Base-by-base conservation (phyloP, 1,140 invertebrate genomes). In the Ceratosolen fusciceps region DNA sequence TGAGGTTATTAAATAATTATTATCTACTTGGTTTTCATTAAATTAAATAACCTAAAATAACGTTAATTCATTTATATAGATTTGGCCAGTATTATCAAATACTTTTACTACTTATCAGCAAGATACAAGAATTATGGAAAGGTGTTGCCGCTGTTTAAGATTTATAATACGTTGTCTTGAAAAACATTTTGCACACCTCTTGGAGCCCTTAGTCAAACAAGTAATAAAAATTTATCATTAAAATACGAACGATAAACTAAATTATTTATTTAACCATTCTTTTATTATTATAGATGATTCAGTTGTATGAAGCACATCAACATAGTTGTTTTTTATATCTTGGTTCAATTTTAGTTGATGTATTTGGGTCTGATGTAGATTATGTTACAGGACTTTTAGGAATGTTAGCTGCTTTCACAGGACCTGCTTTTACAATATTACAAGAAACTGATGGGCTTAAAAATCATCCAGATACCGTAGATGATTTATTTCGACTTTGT, bases 311-410 rank as follows among this genome's bases (percentile, higher is more conserved):
- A 26, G 82, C 91, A 26, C 93, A 96, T 88, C 93, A 95, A 82
- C 98, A 99, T 90, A 98, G 97, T 72, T 99, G 98, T 90, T 96
- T 98, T 87, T 92, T 99, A 4, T 99, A 99, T 87, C 91, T 99
- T 70, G 96, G 96, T 10, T 97, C 96, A 82, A 97, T 99, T 85
- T 90, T 99, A 60, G 98, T 99, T 16, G 98, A 99, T 90, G 98
- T 98, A 90, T 98, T 98, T 88, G 96, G 94, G 2, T 88, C 89
- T 1, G 93, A 95, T 83, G 86, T 91, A 0, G 91, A 92, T 9
- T 96, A 96, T 86, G 92, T 95, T 12, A 86, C 91, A 29, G 95
- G 95, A 16, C 90, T 99, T 4, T 87, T 98, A 47, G 92, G 94
- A 82, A 98, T 99, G 96, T 89, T 99, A 82, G 92, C 96, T 90